These are phyloP conservation scores for Holacanthella duospinosa DNA, from an alignment of 2,888 invertebrate genomes.

Conservation along the genomic window DNA sequence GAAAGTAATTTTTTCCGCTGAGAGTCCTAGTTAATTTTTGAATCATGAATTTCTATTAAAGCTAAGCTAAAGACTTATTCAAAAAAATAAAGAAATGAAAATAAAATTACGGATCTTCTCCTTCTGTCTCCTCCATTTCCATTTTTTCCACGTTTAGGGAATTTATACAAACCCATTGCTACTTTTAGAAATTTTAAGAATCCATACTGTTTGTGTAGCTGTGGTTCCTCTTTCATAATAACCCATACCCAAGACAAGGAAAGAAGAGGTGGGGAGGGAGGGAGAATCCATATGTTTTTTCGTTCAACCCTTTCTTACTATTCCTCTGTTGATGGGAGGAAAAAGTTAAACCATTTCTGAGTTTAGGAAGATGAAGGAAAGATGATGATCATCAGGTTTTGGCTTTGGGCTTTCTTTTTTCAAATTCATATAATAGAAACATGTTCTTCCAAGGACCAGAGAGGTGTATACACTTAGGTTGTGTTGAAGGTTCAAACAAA, in stretches of 20 bases:
- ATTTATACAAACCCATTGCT: not conserved
- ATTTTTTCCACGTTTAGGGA: not conserved
- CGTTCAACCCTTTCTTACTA: not conserved
- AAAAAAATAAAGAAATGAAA: too few relatives aligned
- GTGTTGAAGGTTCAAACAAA: not conserved
- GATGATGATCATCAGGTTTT: constrained; percentile 8
- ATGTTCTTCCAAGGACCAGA: not conserved
- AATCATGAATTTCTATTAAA: too few relatives aligned
- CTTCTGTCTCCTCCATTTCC: not conserved
- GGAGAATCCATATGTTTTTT: not conserved
- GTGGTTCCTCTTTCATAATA: not conserved
- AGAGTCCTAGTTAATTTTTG: too few relatives aligned
- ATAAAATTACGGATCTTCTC: not conserved
- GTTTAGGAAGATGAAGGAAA: constrained; percentile 1
- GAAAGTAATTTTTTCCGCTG: too few relatives aligned
- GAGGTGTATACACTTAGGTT: not conserved
- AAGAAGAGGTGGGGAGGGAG: not conserved
- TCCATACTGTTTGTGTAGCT: not conserved
- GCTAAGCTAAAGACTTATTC: too few relatives aligned
- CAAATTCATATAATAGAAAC: not conserved
- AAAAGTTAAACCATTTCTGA: not conserved
- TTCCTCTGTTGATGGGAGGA: not conserved
- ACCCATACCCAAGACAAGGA: not conserved
- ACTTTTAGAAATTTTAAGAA: not conserved
- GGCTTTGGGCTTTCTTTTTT: constrained; percentile 10